Conservation (phyloP, 2,888 invertebrate species). For the Glyphotaelius pellucidus region DNA sequence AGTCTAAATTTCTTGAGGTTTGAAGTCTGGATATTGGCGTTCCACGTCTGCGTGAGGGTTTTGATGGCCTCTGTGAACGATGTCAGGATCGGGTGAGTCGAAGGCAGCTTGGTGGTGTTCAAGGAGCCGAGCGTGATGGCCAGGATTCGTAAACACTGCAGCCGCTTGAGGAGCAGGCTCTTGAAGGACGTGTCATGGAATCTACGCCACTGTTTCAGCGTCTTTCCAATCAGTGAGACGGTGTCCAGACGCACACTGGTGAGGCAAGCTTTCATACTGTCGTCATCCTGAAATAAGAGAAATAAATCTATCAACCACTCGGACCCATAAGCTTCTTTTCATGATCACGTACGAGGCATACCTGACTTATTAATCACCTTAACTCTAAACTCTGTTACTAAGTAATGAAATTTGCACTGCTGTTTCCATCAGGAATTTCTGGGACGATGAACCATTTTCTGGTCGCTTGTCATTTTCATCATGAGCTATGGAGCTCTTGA, state of each 20-base stretch:
- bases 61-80: conserved; percentile 53
- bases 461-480: too few relatives aligned
- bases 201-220: conserved; percentile 77
- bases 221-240: conserved; percentile 74
- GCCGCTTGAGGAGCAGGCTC: conserved; percentile 72
- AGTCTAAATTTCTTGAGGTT: conserved; percentile 25
- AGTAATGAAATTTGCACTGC: not conserved
- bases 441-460: too few relatives aligned
- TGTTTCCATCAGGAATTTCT: not conserved
- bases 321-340: too few relatives aligned
- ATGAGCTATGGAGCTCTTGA: not conserved
- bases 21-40: not conserved
- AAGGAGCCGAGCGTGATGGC: conserved; percentile 72
- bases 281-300: conserved; percentile 68
- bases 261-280: conserved; percentile 74
- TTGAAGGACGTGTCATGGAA: conserved; percentile 70
- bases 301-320: not conserved
- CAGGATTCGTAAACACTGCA: conserved; percentile 73
- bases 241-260: conserved; percentile 76
- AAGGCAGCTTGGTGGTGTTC: conserved; percentile 70
- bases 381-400: not conserved
- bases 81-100: conserved; percentile 45
- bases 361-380: too few relatives aligned
- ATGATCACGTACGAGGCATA: too few relatives aligned
- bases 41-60: conserved; percentile 58